Evolutionary conservation across 2,888 invertebrate species (phyloP), one percentile per base, ranked within the genome.

Genomic region (Theristus sp.): DNA sequence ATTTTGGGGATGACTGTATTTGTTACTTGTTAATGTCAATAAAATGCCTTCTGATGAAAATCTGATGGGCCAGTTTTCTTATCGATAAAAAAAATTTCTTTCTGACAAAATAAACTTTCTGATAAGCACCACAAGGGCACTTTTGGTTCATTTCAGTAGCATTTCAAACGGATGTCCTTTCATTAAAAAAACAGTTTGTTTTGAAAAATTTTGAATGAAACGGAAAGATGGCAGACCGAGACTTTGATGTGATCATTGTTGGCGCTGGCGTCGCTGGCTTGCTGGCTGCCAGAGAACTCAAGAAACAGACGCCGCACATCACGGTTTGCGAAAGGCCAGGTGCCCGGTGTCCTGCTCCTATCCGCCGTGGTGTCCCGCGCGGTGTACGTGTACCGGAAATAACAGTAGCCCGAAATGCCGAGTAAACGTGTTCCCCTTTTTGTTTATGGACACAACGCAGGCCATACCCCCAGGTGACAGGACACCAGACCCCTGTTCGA

Each of bases 231-330:
- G 24, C 10, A 49, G 66, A 66, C 17, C 27, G 66, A 2, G 62
- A 67, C 59, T 69, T 67, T n/a, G 25, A 68, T 1, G 68, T 71
- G 17, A 61, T 71, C 53, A 70, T 71, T 59, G 70, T 70, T 22
- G 63, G 70, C 30, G 66, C 69, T 58, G 55, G 71, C 57, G 67
- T 71, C 2, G 70, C 71, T 10, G 71, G 71, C 1, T 54, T 71
- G 38, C 69, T 70, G 28, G 65, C 61, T 47, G 71, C 70, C 26
- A 59, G 65, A 30, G 61, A 67, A 57, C 22, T 60, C 30, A 20
- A 26, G 24, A 60, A 60, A 27, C 10, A n/a, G 10, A 20, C 57
- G 57, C 63, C 55, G 67, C 67, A 26, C 6, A 6, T 25, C 17
- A 52, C 6, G 22, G 52, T 52, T 25, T 25, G 22, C n/a, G n/a